Conservation (phyloP, 2,888 invertebrate genomes). For the Molanna angustata region DNA sequence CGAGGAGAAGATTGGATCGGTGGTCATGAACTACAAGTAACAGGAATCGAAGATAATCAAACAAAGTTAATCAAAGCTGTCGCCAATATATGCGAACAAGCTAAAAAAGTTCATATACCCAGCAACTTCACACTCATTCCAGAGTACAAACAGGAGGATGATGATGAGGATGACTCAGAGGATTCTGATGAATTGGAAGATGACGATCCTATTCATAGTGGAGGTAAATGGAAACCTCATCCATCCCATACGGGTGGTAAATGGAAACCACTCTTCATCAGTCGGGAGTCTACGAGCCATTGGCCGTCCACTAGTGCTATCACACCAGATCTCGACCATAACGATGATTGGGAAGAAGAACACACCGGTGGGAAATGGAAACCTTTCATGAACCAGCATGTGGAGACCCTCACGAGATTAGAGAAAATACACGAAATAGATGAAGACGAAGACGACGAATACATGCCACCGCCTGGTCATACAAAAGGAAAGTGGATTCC, state of each 20-base stretch:
- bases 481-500: constrained; percentile 84
- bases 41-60: constrained; percentile 57
- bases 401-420: constrained; percentile 19
- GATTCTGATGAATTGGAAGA: constrained; percentile 59
- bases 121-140: constrained; percentile 44
- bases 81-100: constrained; percentile 57
- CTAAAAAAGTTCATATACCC: constrained; percentile 51
- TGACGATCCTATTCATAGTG: constrained; percentile 43
- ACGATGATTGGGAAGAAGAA: constrained; percentile 58
- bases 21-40: constrained; percentile 56
- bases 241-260: constrained; percentile 64
- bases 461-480: constrained; percentile 65
- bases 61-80: constrained; percentile 64
- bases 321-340: constrained; percentile 36
- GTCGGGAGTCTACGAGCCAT: constrained; percentile 36
- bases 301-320: constrained; percentile 37
- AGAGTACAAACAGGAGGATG: constrained; percentile 47
- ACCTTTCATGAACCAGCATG: constrained; percentile 41
- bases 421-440: constrained; percentile 35
- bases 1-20: constrained; percentile 63
- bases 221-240: constrained; percentile 51
- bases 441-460: constrained; percentile 50
- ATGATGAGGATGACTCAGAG: constrained; percentile 56
- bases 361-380: constrained; percentile 67
- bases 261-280: constrained; percentile 63